Conservation (phyloP, 2,113 vertebrate genomes). For the Hemiprocne comata region DNA sequence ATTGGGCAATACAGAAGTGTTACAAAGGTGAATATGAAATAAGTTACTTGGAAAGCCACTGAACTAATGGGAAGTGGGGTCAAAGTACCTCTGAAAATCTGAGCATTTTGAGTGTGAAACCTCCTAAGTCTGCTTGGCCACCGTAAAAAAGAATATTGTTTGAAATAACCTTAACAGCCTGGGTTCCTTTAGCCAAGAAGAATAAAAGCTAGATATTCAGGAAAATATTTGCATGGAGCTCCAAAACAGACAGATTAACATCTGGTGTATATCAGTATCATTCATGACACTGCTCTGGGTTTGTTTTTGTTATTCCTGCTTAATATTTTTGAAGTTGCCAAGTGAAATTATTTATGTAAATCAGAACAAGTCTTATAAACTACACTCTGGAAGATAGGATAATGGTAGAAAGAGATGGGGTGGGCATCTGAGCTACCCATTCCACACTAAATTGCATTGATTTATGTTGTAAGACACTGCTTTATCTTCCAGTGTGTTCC, state of each 20-base stretch:
- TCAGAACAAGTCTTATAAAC: neutral
- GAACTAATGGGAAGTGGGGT: neutral
- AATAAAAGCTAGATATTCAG: neutral
- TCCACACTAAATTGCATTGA: neutral
- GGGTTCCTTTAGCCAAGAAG: neutral
- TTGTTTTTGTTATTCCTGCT: neutral
- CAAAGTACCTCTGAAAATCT: neutral
- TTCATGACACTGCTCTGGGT: neutral
- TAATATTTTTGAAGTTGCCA: neutral
- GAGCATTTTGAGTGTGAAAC: neutral
- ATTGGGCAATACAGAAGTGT: neutral
- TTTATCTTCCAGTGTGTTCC: neutral
- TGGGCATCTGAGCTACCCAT: neutral
- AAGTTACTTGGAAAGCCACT: neutral
- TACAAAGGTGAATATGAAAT: neutral
- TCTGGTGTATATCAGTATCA: neutral
- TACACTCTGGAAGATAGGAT: neutral
- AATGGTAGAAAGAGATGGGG: neutral
- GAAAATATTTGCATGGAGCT: neutral
- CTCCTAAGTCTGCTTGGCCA: neutral
- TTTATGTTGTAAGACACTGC: neutral
- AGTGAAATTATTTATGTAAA: neutral
- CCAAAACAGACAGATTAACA: neutral
- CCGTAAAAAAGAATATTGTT: neutral
- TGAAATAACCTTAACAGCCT: neutral